Base-by-base conservation (phyloP, 2,113 vertebrate genomes). In the Rattus rattus region DNA sequence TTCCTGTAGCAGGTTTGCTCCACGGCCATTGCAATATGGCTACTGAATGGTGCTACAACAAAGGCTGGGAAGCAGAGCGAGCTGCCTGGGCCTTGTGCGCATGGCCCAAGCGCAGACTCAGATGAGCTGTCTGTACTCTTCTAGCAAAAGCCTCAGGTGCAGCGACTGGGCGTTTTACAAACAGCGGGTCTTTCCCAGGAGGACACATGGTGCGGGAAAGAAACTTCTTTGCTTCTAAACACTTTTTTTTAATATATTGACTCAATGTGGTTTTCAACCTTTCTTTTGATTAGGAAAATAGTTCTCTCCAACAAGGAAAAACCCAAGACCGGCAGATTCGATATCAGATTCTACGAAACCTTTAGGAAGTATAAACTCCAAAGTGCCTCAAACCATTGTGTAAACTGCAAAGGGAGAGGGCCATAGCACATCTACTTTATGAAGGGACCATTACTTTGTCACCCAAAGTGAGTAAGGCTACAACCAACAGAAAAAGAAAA, bases 241-340 rank as follows among this genome's bases (percentile, higher is more conserved):
- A 61, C 4, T 76, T 95, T 85, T 43, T 43, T 43, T 2, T 2
- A 70, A 13, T 65, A 17, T 72, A 39, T 67, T 90, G 73, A 67
- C n/a, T 91, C 22, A 88, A 61, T 12, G 81, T 7, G 86, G 49
- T 36, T 87, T 96, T 96, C 75, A 90, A 33, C 47, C 36, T 95
- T 90, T 72, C 81, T 90, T 93, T 92, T 72, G 61, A 28, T 92
- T 92, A 85, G 59, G 47, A 67, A 92, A 76, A 43, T 4, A 69
- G 63, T 69, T 67, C 63, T 49, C 11, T 67, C 30, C 47, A 87
- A 52, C 19, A 69, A 49, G 30, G 63, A 87, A 87, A 12, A 87
- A 11, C 5, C 16, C 30, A 36, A 43, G 43, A 36, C 10, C 13
- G 47, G 11, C 19, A 7, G 19, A 52, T 87, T 67, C 26, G 20